Conservation (phyloP, 2,113 vertebrate genomes). For the Butorides virescens region DNA sequence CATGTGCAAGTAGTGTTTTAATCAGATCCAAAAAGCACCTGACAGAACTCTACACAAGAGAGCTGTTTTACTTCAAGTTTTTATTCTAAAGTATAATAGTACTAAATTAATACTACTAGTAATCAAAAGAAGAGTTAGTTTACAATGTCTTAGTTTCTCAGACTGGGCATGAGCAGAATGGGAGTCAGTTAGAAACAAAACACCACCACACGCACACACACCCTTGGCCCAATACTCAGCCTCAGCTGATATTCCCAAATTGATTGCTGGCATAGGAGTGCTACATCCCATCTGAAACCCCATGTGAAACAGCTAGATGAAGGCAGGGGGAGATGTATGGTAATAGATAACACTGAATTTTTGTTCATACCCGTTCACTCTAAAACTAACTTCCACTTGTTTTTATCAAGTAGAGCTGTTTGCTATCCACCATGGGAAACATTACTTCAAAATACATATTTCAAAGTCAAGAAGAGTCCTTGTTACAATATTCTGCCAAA, state of each 20-base stretch:
- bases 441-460: neutral
- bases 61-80: neutral
- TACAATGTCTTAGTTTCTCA: neutral
- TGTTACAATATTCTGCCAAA: neutral
- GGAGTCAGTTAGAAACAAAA: neutral
- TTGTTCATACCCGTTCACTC: neutral
- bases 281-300: neutral
- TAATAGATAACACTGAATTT: neutral
- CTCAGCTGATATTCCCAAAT: rapidly evolving
- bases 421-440: neutral
- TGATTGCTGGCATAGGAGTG: neutral
- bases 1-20: neutral
- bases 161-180: neutral
- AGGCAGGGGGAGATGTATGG: neutral
- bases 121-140: neutral
- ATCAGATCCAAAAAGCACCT: neutral
- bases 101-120: neutral
- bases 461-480: neutral
- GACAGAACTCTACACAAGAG: neutral
- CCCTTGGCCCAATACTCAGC: neutral
- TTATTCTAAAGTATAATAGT: neutral
- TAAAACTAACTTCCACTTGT: neutral
- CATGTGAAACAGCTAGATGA: neutral
- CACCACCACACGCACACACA: neutral
- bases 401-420: neutral